Percentiles rank a stretch among this genome's conserved stretches.
Evolutionary conservation across 1,140 invertebrate species (phyloP).

Genomic region (Bilobella aurantiaca): DNA sequence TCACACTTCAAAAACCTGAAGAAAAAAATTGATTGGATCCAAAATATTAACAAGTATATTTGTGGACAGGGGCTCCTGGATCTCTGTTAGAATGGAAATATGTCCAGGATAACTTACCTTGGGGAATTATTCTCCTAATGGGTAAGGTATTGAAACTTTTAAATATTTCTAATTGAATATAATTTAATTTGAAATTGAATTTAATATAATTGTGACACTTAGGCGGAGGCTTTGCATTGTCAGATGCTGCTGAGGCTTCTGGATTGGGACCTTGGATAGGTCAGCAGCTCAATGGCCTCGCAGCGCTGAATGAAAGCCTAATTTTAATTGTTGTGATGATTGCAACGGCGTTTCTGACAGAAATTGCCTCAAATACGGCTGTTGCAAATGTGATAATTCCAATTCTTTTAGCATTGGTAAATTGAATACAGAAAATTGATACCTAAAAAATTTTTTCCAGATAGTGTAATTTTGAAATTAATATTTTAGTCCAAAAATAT

Average conservation of each 20-base stretch:
- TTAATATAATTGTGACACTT: constrained; percentile 2
- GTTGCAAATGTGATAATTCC: constrained; percentile 74
- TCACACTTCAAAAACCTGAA: no score
- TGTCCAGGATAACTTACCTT: constrained; percentile 63
- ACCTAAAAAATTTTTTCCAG: not conserved
- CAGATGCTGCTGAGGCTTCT: constrained; percentile 64
- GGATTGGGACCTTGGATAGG: constrained; percentile 65
- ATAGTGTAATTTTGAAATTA: not conserved
- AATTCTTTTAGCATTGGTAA: constrained; percentile 64
- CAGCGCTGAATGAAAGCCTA: constrained; percentile 36
- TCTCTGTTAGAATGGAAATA: constrained; percentile 66
- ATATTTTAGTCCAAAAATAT: constrained; percentile 49
- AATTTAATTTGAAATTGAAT: not conserved
- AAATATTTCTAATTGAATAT: not conserved
- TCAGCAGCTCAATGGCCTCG: constrained; percentile 42
- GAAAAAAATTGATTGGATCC: no score
- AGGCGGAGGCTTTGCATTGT: constrained; percentile 78
- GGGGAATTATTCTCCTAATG: constrained; percentile 45
- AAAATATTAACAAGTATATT: not conserved
- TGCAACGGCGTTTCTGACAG: constrained; percentile 54
- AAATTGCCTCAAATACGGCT: constrained; percentile 73
- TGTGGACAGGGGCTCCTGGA: constrained; percentile 1
- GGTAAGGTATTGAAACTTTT: not conserved
- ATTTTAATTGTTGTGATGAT: constrained; percentile 41
- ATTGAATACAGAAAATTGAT: no score